Evolutionary conservation across 1,140 invertebrate genomes (phyloP).

Genomic region (Bathynomus jamesi): DNA sequence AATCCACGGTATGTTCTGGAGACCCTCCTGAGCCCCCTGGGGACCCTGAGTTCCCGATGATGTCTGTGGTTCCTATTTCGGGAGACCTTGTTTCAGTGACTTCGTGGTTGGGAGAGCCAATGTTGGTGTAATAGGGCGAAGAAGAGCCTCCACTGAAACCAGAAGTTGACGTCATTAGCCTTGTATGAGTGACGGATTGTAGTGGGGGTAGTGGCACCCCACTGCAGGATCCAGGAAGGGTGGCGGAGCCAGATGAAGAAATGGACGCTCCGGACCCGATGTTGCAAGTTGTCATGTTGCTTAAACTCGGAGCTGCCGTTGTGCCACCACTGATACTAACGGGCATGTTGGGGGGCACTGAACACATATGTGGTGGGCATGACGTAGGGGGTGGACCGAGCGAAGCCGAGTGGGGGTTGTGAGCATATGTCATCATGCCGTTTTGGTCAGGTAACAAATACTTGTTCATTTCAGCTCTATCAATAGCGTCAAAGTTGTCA

Average conservation of each 20-base stretch:
- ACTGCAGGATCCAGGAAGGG: neutral
- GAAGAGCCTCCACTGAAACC: neutral
- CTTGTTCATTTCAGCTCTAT: conserved; percentile 57
- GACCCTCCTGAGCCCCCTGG: conserved; percentile 20
- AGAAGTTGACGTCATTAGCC: neutral
- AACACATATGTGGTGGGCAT: conserved; percentile 40
- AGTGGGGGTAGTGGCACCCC: neutral
- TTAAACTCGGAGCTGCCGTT: neutral
- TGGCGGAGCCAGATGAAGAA: conserved; percentile 19
- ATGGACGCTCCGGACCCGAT: conserved; percentile 37
- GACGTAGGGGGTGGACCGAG: conserved; percentile 46
- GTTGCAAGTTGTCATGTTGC: conserved; percentile 24
- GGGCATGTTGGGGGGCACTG: conserved; percentile 20
- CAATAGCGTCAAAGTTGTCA: conserved; percentile 51
- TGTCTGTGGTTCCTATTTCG: conserved; percentile 12
- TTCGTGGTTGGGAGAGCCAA: conserved; percentile 14
- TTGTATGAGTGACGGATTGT: neutral
- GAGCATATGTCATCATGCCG: neutral
- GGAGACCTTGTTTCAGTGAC: conserved; percentile 17
- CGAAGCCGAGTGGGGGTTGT: conserved; percentile 46
- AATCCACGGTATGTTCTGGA: conserved; percentile 12
- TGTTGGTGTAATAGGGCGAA: neutral
- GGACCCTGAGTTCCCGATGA: conserved; percentile 6
- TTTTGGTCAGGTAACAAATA: conserved; percentile 48
- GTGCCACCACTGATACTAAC: conserved; percentile 36